Evolutionary conservation across 2,888 invertebrate species (phyloP), one percentile per base, ranked within the genome.

Genomic region (Pristionchus exspectatus): DNA sequence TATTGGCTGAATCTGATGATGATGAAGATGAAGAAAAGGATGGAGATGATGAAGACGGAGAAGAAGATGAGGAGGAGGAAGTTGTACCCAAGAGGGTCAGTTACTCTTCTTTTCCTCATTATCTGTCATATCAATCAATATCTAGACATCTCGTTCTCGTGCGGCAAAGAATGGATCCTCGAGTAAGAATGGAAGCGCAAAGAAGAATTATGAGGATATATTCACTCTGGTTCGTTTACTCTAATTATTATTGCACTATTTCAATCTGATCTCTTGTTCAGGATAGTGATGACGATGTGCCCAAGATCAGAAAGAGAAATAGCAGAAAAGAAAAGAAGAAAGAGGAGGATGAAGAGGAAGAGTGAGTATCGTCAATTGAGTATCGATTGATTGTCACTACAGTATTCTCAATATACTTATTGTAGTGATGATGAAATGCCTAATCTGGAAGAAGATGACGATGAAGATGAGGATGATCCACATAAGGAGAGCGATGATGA

Each of bases 201-300:
- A 74, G 54, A 56, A 21, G 33, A 69, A 74, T 4, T 14, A 74
- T 30, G 56, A 84, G 2, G 84, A 38, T 21, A 33, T 85, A 18
- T 24, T 85, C 24, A 38, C 33, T 24, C 59, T 85, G 16, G 84
- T 85, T 30, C 14, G 54, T 44, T 56, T 54, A 14, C 0, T 50
- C 30, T 81, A 50, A 9, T 30, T 33, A 30, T 21, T 72, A 30
- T 12, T 30, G 30, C 27, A 33, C 5, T 50, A 33, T 72, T 16
- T 30, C 12, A 66, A 66, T 50, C 10, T 50, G 44, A 9, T 50
- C 44, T 50, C 44, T 44, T 44, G 9, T 72, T 9, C 16, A 87
- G 74, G 87, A 87, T 21, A 72, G 72, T 38, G 86, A 86, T 24
- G 88, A 88, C 1, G 88, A 88, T n/a, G 44, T 88, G 30, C 54